A percentile compares a stretch with the other conserved stretches of the same genome.
Evolutionary conservation across 2,888 invertebrate genomes (phyloP).

Genomic region (Ormyrus rosae): DNA sequence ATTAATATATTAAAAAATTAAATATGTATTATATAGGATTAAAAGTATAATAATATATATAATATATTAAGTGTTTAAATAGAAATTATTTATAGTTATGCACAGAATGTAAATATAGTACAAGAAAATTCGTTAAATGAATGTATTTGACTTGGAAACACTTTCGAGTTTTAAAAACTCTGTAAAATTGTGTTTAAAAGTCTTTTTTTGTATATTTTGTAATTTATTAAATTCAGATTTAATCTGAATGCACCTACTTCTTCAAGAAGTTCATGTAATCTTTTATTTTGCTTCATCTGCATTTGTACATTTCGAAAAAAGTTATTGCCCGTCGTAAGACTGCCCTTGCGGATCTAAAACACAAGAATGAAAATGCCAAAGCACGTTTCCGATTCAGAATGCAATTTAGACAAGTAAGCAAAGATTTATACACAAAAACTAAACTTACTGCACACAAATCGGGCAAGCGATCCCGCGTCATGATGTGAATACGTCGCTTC

Average conservation of each 20-base stretch:
- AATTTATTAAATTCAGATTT: slow-evolving; percentile 12
- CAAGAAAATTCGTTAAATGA: neutral
- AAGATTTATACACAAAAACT: neutral
- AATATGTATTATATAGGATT: neutral
- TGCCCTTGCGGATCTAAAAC: slow-evolving; percentile 40
- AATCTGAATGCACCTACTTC: slow-evolving; percentile 66
- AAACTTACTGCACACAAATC: slow-evolving; percentile 72
- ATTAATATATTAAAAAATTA: slow-evolving; percentile 17
- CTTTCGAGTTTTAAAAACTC: neutral
- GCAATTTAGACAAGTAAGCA: slow-evolving; percentile 1
- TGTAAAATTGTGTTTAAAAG: neutral
- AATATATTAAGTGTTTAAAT: neutral
- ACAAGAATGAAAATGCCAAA: neutral
- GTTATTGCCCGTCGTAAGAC: slow-evolving; percentile 54
- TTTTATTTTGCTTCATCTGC: slow-evolving; percentile 66
- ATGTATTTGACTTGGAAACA: slow-evolving; percentile 7
- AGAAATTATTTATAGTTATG: neutral
- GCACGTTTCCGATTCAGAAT: neutral
- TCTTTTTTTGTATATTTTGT: neutral
- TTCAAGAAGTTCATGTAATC: slow-evolving; percentile 68
- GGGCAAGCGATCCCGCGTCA: slow-evolving; percentile 72
- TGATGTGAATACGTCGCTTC: slow-evolving; percentile 59
- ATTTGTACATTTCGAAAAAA: slow-evolving; percentile 69
- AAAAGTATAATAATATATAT: neutral
- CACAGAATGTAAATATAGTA: neutral